Evolutionary conservation across 2,888 invertebrate genomes (phyloP).

Genomic region (Platynereis dumerilii): DNA sequence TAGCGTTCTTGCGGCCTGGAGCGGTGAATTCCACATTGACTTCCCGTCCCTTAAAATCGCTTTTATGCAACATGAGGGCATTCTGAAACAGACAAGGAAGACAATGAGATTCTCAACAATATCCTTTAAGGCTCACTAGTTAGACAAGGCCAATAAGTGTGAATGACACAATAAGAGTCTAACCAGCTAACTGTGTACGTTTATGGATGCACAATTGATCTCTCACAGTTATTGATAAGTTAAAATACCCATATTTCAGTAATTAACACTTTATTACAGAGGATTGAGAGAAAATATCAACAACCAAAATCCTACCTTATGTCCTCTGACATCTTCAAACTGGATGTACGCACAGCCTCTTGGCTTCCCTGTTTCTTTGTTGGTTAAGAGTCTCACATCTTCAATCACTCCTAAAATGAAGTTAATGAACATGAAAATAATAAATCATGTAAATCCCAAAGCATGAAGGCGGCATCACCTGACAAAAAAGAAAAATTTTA

Average conservation of each 20-base stretch:
- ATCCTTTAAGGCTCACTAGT: too few relatives aligned
- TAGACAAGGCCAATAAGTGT: too few relatives aligned
- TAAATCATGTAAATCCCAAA: neutral
- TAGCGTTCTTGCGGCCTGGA: conserved; percentile 46
- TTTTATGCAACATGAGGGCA: conserved; percentile 54
- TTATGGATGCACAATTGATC: too few relatives aligned
- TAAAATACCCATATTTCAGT: too few relatives aligned
- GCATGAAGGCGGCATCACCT: neutral
- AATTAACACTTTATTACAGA: too few relatives aligned
- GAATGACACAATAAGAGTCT: too few relatives aligned
- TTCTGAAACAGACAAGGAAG: too few relatives aligned
- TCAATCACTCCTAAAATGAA: conserved; percentile 53
- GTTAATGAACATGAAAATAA: too few relatives aligned
- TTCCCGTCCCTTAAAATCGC: conserved; percentile 50
- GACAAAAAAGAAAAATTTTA: neutral
- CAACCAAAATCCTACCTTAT: conserved; percentile 45
- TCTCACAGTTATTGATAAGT: too few relatives aligned
- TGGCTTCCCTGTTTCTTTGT: conserved; percentile 48
- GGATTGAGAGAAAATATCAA: too few relatives aligned
- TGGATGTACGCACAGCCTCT: conserved; percentile 57
- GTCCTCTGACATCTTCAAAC: conserved; percentile 50
- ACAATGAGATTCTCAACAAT: too few relatives aligned
- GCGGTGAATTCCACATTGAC: conserved; percentile 58
- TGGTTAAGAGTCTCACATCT: conserved; percentile 50
- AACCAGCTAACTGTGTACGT: too few relatives aligned